Evolutionary conservation across 2,113 vertebrate species (phyloP).

Genomic region (Erythrocebus patas): DNA sequence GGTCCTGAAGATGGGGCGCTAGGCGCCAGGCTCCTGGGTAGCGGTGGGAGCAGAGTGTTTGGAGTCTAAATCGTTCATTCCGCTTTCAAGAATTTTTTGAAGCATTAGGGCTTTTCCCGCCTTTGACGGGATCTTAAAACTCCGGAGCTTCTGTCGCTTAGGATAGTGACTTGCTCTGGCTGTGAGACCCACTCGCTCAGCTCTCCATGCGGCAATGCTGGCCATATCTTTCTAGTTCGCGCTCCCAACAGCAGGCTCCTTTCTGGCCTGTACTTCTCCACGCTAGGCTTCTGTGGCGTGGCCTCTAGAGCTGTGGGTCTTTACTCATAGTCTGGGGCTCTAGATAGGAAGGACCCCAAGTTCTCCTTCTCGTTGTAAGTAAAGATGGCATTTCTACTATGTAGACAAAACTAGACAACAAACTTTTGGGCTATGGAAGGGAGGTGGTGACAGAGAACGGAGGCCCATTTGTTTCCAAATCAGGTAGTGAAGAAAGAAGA

Average conservation of each 20-base stretch:
- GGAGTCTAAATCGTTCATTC: fast-evolving
- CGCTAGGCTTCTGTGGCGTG: fast-evolving
- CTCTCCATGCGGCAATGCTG: fast-evolving
- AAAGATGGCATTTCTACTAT: background rate
- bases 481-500: background rate
- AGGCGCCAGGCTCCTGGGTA: fast-evolving
- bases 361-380: background rate
- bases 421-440: fast-evolving
- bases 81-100: background rate
- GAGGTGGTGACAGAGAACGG: background rate
- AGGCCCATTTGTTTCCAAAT: background rate
- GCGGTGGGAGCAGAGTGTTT: background rate
- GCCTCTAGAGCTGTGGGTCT: background rate
- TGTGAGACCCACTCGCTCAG: background rate
- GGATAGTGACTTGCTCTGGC: fast-evolving
- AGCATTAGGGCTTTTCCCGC: background rate
- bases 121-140: background rate
- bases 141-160: background rate
- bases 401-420: background rate
- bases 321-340: background rate
- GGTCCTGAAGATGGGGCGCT: fast-evolving
- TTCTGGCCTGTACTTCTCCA: fast-evolving
- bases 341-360: background rate
- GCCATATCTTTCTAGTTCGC: background rate
- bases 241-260: background rate